Evolutionary conservation across 2,888 invertebrate genomes (phyloP), one percentile per base, ranked within the genome.

Genomic region (Cephalotes varians): DNA sequence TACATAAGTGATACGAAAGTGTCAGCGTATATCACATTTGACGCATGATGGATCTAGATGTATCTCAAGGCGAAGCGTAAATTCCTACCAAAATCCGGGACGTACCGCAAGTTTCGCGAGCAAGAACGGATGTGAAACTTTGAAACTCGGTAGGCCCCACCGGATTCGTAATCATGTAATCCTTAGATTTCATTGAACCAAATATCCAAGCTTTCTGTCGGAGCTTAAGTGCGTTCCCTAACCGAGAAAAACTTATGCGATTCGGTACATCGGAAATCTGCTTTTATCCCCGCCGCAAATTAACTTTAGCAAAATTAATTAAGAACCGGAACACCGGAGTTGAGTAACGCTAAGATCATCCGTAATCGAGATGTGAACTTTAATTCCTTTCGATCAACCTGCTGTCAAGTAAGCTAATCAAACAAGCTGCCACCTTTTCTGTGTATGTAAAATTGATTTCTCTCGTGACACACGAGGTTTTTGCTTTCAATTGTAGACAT

Each of bases 241-340:
- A 28, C 60, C 31, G 67, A 58, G 86, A 85, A 90, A 88, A 84
- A 88, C 79, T 71, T 80, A 82, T 67, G 51, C 64, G 81, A 67
- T 82, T 64, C 58, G 34, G 72, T 31, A 76, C 71, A 76, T 76
- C 47, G 62, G 87, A 80, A 72, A 90, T 89, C 82, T 86, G 72
- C 69, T 85, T 69, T 90, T 87, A 91, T 91, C 88, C 91, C 86
- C 85, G 69, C 64, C 88, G 88, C 90, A 92, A 93, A 94, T 94
- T 93, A 90, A 87, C 90, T 93, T 87, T 88, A 85, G 90, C 91
- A 88, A 92, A 93, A 93, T 93, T 92, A 93, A 94, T 93, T 92
- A 92, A 91, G 92, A 92, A 89, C 82, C 76, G 67, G 73, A 79
- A 51, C 73, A 65, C 28, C 69, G 44, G 44, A 37, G 31, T 54